Evolutionary conservation across 2,113 vertebrate species (phyloP).

Genomic region (Isurus oxyrinchus): DNA sequence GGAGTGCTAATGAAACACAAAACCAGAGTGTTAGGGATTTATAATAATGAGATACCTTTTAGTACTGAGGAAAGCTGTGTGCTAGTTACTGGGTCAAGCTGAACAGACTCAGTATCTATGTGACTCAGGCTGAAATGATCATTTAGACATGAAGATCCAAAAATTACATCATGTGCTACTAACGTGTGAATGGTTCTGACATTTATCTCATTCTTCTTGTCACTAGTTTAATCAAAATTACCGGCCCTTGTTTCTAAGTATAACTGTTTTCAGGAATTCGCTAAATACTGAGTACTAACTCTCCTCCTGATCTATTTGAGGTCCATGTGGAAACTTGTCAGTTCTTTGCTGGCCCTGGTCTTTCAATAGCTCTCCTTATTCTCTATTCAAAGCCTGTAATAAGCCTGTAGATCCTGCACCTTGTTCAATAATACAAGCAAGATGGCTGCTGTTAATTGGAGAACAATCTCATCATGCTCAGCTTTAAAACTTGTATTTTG

Average conservation of each 20-base stretch:
- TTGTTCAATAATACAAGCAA: not conserved
- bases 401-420: not conserved
- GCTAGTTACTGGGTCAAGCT: not conserved
- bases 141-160: not conserved
- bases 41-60: not conserved
- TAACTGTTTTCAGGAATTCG: not conserved
- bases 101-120: not conserved
- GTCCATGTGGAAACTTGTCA: not conserved
- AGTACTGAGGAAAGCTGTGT: not conserved
- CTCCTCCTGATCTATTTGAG: not conserved
- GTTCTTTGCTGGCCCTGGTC: not conserved
- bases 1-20: not conserved
- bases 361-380: not conserved
- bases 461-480: not conserved
- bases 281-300: not conserved
- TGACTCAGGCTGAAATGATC: not conserved
- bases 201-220: not conserved
- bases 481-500: not conserved
- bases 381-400: not conserved
- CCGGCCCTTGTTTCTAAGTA: not conserved
- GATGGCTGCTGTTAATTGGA: not conserved
- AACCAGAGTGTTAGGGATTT: not conserved
- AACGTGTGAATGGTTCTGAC: not conserved
- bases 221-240: not conserved
- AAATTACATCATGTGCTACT: not conserved